Percentiles rank a stretch among this genome's conserved stretches.
Evolutionary conservation across 2,888 invertebrate species (phyloP).

Genomic region (Drosophila nigricruria): DNA sequence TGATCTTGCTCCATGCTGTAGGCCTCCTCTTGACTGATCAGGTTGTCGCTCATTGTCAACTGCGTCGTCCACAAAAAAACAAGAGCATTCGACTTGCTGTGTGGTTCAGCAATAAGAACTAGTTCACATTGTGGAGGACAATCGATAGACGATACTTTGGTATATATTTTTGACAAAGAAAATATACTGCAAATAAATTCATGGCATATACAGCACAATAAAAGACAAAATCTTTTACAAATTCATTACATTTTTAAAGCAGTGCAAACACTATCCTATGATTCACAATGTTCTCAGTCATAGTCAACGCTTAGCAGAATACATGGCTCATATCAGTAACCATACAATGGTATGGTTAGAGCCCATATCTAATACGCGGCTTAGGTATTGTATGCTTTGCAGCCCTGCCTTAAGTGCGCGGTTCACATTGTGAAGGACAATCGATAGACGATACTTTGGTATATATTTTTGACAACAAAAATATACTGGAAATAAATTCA

Average conservation of each 20-base stretch:
- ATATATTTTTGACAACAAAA: too few species aligned
- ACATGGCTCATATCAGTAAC: too few species aligned
- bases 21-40: conserved; percentile 61
- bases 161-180: conserved; percentile 8
- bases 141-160: conserved; percentile 12
- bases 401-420: conserved; percentile 52
- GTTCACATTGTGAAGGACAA: too few species aligned
- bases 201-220: too few species aligned
- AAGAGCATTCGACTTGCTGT: conserved; percentile 31
- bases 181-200: neutral
- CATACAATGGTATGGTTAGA: too few species aligned
- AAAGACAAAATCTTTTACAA: neutral
- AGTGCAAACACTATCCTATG: neutral
- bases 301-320: conserved; percentile 11
- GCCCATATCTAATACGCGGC: conserved; percentile 12
- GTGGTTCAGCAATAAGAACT: conserved; percentile 9
- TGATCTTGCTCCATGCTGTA: conserved; percentile 86
- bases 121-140: conserved; percentile 16
- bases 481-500: too few species aligned
- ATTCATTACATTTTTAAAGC: neutral
- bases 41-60: conserved; percentile 68
- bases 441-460: too few species aligned
- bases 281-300: neutral
- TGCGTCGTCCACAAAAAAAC: conserved; percentile 67
- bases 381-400: conserved; percentile 29